phyloP scores from a whole-genome alignment of 1,140 invertebrate species.

The Lucilia sericata region DNA sequence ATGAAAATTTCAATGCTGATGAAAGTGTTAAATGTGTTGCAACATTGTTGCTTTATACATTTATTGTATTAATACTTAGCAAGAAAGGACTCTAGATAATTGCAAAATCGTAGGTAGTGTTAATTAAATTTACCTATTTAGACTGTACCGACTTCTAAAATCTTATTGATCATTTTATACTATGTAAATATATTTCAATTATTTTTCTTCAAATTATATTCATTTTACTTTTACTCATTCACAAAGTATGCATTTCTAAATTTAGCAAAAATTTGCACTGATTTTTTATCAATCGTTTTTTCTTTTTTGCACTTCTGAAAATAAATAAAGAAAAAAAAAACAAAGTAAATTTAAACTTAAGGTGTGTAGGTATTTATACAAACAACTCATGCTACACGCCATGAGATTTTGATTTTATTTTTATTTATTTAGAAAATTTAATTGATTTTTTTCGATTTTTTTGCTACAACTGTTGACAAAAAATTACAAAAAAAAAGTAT shows the following conservation, averaged over 20 bases:
- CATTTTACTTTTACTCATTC: conserved; percentile 26
- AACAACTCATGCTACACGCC: conserved; percentile 5
- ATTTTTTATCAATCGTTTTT: neutral
- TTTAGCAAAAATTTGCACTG: neutral
- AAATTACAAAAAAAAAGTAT: neutral
- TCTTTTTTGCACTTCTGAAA: neutral
- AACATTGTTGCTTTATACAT: no score
- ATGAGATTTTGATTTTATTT: neutral
- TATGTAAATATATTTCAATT: neutral
- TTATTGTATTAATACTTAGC: no score
- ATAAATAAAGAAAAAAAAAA: neutral
- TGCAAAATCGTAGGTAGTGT: no score
- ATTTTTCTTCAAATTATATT: neutral
- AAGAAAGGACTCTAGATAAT: no score
- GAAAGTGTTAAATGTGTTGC: no score
- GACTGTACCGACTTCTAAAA: no score
- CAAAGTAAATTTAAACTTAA: conserved; percentile 22
- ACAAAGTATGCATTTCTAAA: conserved; percentile 20
- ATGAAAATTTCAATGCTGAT: no score
- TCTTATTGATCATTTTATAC: neutral
- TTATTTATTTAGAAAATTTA: neutral
- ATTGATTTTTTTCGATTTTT: neutral
- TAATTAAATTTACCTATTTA: no score
- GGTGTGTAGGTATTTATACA: conserved; percentile 11
- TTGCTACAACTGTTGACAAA: neutral